Evolutionary conservation across 30 jellyfish, hydroid and myxozoan genomes (phyloP).

Genomic region (Phacellophora camtschatica): DNA sequence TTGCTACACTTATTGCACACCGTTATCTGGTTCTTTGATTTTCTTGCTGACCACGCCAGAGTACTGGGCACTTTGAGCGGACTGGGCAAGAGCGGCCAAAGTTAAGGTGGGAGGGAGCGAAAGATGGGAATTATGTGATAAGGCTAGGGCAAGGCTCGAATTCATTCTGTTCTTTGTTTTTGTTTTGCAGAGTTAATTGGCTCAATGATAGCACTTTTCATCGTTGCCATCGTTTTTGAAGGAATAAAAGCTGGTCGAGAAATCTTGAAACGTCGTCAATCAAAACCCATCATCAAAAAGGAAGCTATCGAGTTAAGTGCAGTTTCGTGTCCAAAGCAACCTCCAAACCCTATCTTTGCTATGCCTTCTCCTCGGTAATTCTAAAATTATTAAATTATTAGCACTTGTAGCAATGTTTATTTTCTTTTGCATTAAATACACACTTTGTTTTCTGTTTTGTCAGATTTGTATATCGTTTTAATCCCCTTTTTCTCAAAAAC

Average conservation of each 20-base stretch:
- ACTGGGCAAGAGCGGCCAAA: too few species aligned
- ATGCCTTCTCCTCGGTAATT: conserved; percentile 29
- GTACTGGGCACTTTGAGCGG: too few species aligned
- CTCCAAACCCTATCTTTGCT: neutral
- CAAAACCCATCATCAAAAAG: neutral
- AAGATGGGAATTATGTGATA: too few species aligned
- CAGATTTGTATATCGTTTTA: neutral
- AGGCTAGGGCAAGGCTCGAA: neutral
- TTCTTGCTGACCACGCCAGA: too few species aligned
- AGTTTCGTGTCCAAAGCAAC: conserved; percentile 5
- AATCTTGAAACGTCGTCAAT: conserved; percentile 35
- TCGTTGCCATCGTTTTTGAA: conserved; percentile 70
- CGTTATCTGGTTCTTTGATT: too few species aligned
- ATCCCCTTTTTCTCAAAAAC: too few species aligned
- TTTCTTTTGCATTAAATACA: neutral
- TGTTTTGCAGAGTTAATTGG: conserved; percentile 69
- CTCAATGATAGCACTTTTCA: conserved; percentile 59
- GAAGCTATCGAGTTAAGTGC: conserved; percentile 34
- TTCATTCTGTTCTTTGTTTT: neutral
- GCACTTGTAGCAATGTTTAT: neutral
- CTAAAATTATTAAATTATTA: neutral
- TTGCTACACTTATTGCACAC: too few species aligned
- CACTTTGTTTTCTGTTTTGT: neutral
- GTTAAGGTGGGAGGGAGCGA: too few species aligned
- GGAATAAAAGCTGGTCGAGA: conserved; percentile 82